Percentiles rank a stretch among this genome's conserved stretches.
phyloP scores from a whole-genome alignment of 2,797 vertebrate species.

The Hemibagrus guttatus region DNA sequence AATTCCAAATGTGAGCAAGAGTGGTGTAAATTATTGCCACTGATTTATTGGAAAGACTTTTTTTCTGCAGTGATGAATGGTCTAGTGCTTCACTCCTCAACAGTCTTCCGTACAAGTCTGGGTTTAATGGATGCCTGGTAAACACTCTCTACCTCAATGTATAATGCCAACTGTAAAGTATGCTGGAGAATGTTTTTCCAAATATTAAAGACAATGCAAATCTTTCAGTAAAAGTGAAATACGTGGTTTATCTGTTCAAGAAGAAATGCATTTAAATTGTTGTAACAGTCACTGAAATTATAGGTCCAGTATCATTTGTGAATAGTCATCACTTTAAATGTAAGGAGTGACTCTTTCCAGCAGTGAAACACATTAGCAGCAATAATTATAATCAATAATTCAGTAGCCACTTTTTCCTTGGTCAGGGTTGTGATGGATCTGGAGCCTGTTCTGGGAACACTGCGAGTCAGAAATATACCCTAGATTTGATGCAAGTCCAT shows the following conservation, averaged over 20 bases:
- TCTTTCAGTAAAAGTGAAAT: background rate
- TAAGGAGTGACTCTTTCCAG: background rate
- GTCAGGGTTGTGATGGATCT: background rate
- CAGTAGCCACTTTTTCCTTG: background rate
- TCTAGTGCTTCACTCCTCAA: background rate
- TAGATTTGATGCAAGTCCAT: background rate
- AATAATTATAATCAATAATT: background rate
- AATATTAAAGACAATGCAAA: background rate
- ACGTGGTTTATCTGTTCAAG: background rate
- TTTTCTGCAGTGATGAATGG: slow-evolving; percentile 3
- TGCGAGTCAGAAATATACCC: background rate
- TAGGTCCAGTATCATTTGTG: background rate
- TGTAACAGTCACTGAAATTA: background rate
- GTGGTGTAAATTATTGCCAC: slow-evolving; percentile 28
- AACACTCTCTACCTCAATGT: background rate
- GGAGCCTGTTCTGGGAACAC: background rate
- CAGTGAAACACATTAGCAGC: background rate
- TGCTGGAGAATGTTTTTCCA: background rate
- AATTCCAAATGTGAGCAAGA: slow-evolving; percentile 1
- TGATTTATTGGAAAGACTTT: slow-evolving; percentile 11
- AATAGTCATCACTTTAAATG: background rate
- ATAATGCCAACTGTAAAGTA: slow-evolving; percentile 1
- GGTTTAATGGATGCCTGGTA: background rate
- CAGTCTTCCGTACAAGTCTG: background rate
- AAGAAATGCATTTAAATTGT: background rate